These are phyloP conservation scores for Heliconius hermathena DNA, from an alignment of 1,140 invertebrate genomes.

Conservation along the genomic window DNA sequence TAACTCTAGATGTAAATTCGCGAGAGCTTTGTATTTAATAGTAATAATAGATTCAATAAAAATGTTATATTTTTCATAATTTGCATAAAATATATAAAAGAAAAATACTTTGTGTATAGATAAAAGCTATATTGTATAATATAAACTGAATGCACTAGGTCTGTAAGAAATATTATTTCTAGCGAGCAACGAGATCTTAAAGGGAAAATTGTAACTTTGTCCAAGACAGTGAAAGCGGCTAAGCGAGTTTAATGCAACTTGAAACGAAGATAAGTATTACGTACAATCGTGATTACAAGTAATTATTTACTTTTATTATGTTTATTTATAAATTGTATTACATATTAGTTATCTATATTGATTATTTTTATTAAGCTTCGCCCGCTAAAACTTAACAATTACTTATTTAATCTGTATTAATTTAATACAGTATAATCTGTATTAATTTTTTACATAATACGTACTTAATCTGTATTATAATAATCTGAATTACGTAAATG, in stretches of 20 bases:
- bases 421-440: no score
- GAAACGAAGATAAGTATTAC: neutral
- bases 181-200: neutral
- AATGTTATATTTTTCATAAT: no score
- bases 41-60: no score
- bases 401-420: no score
- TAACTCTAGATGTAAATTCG: no score
- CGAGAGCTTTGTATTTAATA: no score
- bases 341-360: conserved; percentile 9
- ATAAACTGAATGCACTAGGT: neutral
- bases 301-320: conserved; percentile 2
- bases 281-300: neutral
- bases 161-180: neutral
- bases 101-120: neutral
- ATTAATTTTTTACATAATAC: no score
- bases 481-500: no score
- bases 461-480: no score
- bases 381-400: no score
- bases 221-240: conserved; percentile 24
- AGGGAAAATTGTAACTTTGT: conserved; percentile 16
- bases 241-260: conserved; percentile 24
- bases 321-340: neutral
- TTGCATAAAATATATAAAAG: no score
- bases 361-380: no score
- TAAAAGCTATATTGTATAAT: neutral